Evolutionary conservation across 2,797 vertebrate species (phyloP), one percentile per base, ranked within the genome.

Genomic region (Aphelocoma californica): DNA sequence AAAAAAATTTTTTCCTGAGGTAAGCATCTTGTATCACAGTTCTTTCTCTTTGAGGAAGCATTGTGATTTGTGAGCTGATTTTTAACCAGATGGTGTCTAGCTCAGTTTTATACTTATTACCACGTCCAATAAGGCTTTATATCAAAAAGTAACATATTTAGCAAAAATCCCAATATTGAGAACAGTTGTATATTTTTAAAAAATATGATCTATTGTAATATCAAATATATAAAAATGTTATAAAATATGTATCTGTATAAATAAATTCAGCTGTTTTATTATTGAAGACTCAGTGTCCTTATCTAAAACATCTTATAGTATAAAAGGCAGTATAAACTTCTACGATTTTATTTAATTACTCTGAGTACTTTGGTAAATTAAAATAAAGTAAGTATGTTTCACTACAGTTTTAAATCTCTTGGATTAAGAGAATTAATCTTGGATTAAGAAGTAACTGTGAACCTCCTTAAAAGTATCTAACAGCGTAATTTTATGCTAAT

Each of bases 341-440:
- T 48, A 93, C 58, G 73, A 93, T 88, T 90, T 54, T 77, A 69
- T 90, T 93, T 75, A 66, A 92, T 88, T 86, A 72, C 20, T 54
- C 45, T 77, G 58, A 93, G 31, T 75, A 72, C 77, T 86, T 81
- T 56, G 44, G 36, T 92, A 93, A 88, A 90, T 84, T 90, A 81
- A 90, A 89, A 47, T 75, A 48, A 90, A 86, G 12, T 75, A 64
- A 61, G 42, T 83, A 36, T 54, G 58, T 81, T 84, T 56, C 70
- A 70, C 47, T 69, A 42, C 20, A 34, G 13, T 88, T 90, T 88
- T 72, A 93, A 84, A 84, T 81, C 18, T 79, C 18, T 42, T 57
- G 50, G 44, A 79, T 86, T 79, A 79, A 64, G 32, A 57, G 15
- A 71, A 50, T 86, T 64, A 57, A 79, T 64, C 54, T 84, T 70